Evolutionary conservation across 2,797 vertebrate species (phyloP).

Genomic region (Arrhamphus sclerolepis): DNA sequence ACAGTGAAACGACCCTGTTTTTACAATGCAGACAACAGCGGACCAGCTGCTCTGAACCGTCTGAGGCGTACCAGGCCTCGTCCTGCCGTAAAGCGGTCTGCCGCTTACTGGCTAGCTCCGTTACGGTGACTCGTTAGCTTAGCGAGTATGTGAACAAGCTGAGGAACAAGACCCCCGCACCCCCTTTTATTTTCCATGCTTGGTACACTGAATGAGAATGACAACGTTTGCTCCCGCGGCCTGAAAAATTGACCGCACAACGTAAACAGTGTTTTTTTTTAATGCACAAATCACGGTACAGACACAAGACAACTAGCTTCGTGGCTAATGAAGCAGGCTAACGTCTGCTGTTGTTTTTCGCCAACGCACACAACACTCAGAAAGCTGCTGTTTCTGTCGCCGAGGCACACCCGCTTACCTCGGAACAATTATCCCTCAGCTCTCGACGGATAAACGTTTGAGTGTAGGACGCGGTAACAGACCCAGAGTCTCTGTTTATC

Average conservation of each 20-base stretch:
- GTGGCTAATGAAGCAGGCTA: slow-evolving; percentile 64
- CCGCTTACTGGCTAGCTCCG: slow-evolving; percentile 37
- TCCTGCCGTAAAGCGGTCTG: slow-evolving; percentile 58
- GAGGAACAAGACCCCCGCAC: background rate
- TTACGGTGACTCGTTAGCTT: slow-evolving; percentile 55
- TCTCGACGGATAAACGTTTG: slow-evolving; percentile 18
- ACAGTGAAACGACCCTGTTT: slow-evolving; percentile 46
- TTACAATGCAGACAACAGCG: background rate
- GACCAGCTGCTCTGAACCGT: slow-evolving; percentile 17
- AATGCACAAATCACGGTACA: background rate
- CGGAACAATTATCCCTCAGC: slow-evolving; percentile 64
- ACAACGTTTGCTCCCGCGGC: background rate
- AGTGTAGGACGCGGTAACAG: slow-evolving; percentile 12
- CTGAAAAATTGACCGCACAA: background rate
- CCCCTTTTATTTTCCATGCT: slow-evolving; percentile 4
- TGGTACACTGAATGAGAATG: background rate
- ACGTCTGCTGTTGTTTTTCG: slow-evolving; percentile 69
- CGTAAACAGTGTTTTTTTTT: background rate
- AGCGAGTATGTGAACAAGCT: slow-evolving; percentile 9
- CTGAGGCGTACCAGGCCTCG: slow-evolving; percentile 55
- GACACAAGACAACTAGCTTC: background rate
- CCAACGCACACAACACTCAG: slow-evolving; percentile 36
- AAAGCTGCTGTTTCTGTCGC: slow-evolving; percentile 35
- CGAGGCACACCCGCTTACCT: slow-evolving; percentile 67
- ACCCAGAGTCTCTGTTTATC: slow-evolving; percentile 24